Evolutionary conservation across 2,797 vertebrate species (phyloP).

Genomic region (Phyllotis vaccarum): DNA sequence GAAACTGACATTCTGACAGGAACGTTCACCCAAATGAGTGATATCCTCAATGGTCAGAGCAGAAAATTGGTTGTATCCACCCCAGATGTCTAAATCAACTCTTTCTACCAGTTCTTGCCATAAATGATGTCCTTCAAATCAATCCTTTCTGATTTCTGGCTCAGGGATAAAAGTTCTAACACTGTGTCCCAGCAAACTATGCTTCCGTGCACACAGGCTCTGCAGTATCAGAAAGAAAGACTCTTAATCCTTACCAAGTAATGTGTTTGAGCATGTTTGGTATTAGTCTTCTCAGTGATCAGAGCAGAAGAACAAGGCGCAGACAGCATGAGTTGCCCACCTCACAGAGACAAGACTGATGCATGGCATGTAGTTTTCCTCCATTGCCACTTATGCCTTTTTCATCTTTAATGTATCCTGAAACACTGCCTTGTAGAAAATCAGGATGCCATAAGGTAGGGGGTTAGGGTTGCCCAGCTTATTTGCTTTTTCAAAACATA

Average conservation of each 20-base stretch:
- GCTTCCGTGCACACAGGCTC: not conserved
- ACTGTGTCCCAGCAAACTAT: not conserved
- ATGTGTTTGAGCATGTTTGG: too few relatives aligned
- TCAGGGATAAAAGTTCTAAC: not conserved
- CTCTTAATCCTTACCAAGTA: not conserved
- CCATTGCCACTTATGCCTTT: not conserved
- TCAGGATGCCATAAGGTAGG: not conserved
- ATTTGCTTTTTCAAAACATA: not conserved
- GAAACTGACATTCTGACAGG: not conserved
- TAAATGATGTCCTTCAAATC: not conserved
- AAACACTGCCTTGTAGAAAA: not conserved
- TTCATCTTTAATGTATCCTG: not conserved
- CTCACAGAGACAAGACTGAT: not conserved
- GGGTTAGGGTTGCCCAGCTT: accelerated
- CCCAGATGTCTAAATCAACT: not conserved
- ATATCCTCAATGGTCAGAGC: not conserved
- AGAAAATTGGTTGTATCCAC: not conserved
- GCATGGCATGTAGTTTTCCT: not conserved
- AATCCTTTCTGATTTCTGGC: not conserved
- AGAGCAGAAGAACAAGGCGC: not conserved
- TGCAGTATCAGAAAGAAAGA: not conserved
- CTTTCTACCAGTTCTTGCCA: not conserved
- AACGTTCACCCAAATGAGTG: not conserved
- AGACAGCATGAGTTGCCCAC: not conserved
- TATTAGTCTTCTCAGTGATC: not conserved